Conservation (phyloP, 2,113 vertebrate genomes). For the Callithrix jacchus region DNA sequence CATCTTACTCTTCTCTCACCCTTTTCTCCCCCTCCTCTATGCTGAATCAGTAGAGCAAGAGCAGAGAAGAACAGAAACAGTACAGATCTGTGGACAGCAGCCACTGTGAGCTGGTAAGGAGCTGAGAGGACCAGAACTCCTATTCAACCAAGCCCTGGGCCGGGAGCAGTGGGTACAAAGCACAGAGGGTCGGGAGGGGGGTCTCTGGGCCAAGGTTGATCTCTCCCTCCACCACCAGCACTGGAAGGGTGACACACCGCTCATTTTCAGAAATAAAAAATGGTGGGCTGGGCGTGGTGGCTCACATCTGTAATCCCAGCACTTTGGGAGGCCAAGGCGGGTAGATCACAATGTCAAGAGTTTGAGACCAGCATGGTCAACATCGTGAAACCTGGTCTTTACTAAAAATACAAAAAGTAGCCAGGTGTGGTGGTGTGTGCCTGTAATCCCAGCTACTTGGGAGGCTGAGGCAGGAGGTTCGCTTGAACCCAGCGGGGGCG, state of each 20-base stretch:
- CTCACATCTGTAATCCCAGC: no score
- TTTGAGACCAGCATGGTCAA: no score
- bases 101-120: background rate
- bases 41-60: no score
- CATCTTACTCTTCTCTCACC: background rate
- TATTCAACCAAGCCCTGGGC: fast-evolving
- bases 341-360: no score
- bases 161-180: background rate
- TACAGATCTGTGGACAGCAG: background rate
- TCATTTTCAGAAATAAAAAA: background rate
- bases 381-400: no score
- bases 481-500: no score
- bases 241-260: fast-evolving
- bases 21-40: fast-evolving
- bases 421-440: no score
- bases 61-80: background rate
- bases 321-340: no score
- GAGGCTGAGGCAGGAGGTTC: no score
- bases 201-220: background rate
- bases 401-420: no score
- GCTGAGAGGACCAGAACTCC: background rate
- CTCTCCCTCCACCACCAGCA: background rate
- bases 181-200: fast-evolving
- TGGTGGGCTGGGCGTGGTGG: background rate
- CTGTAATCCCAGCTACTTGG: no score